These are phyloP conservation scores for Zosterops pallidus DNA, from an alignment of 2,113 vertebrate genomes.

Conservation along the genomic window DNA sequence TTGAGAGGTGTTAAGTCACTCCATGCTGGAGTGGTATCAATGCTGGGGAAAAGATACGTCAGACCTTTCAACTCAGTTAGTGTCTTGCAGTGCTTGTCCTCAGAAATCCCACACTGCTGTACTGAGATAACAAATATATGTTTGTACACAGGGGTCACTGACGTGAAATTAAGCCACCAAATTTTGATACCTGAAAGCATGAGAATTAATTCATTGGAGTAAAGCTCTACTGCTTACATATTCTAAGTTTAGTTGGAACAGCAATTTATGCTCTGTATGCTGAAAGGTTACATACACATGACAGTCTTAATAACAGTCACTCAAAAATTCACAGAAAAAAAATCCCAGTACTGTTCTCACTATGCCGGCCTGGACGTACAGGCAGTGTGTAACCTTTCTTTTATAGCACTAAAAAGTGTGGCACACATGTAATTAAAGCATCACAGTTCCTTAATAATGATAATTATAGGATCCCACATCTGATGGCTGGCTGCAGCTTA, in stretches of 20 bases:
- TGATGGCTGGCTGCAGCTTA: background rate
- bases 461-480: background rate
- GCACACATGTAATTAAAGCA: background rate
- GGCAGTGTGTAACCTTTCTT: background rate
- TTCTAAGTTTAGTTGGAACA: background rate
- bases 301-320: background rate
- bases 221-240: background rate
- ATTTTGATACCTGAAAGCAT: background rate
- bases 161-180: background rate
- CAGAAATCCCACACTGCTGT: background rate
- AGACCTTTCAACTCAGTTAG: background rate
- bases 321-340: background rate
- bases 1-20: background rate
- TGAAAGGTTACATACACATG: background rate
- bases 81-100: accelerated
- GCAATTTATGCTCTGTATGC: background rate
- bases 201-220: background rate
- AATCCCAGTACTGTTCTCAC: background rate
- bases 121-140: background rate
- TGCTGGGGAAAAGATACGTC: accelerated
- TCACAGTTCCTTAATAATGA: background rate
- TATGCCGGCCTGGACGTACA: background rate
- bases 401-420: accelerated
- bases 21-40: no score
- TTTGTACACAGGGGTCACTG: background rate